These are phyloP conservation scores for Nycticebus coucang DNA, from an alignment of 2,113 vertebrate genomes.

Conservation along the genomic window DNA sequence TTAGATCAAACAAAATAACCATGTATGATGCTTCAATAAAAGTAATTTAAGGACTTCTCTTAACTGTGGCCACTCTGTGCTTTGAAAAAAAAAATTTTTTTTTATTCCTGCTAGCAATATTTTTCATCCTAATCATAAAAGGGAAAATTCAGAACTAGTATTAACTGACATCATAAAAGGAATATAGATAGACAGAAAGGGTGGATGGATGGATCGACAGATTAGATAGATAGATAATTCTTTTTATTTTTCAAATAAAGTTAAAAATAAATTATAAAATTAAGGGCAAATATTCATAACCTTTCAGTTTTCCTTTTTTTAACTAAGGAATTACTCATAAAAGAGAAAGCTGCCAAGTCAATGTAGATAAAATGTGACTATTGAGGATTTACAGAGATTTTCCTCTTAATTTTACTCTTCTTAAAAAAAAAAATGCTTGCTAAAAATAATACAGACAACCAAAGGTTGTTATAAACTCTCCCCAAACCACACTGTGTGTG, in stretches of 20 bases:
- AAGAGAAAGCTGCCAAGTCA: slow-evolving; percentile 14
- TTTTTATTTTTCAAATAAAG: background rate
- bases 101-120: slow-evolving; percentile 19
- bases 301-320: slow-evolving; percentile 8
- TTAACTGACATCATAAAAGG: slow-evolving; percentile 25
- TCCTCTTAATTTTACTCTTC: slow-evolving; percentile 19
- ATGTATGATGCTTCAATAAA: slow-evolving; percentile 47
- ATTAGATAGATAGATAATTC: background rate
- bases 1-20: slow-evolving; percentile 68
- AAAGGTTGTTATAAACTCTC: background rate
- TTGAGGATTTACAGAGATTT: background rate
- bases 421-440: background rate
- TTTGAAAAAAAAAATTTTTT: background rate
- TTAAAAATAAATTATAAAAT: slow-evolving; percentile 36
- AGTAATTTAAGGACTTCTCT: slow-evolving; percentile 35
- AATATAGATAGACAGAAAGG: background rate
- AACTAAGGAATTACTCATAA: slow-evolving; percentile 41
- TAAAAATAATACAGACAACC: background rate
- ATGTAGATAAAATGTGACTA: background rate
- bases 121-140: slow-evolving; percentile 63
- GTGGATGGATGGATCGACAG: too few species aligned
- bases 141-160: background rate
- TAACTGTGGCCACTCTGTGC: background rate
- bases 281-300: slow-evolving; percentile 5
- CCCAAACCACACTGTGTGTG: background rate